Conservation (phyloP, 2,113 vertebrate genomes). For the Oryctolagus cuniculus region DNA sequence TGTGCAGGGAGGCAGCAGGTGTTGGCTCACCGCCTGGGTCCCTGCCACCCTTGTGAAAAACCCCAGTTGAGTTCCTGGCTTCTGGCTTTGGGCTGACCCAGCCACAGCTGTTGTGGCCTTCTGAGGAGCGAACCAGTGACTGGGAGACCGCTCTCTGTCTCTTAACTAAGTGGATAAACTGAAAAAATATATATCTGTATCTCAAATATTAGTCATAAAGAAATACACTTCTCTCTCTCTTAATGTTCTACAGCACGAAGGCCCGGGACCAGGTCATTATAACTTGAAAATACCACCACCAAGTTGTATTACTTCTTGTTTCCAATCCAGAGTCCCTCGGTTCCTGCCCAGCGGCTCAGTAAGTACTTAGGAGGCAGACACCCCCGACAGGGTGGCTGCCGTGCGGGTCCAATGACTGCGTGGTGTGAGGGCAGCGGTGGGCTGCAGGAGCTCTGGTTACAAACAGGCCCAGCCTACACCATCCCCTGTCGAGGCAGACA, state of each 20-base stretch:
- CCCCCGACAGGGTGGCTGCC: neutral
- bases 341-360: constrained; percentile 86
- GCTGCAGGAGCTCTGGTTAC: too few relatives aligned
- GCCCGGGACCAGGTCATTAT: constrained; percentile 90
- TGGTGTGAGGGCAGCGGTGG: accelerated
- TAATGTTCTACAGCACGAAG: constrained; percentile 86
- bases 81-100: too few relatives aligned
- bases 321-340: constrained; percentile 89
- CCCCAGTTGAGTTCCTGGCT: too few relatives aligned
- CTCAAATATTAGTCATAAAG: neutral
- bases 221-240: neutral
- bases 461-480: neutral
- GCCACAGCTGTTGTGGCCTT: too few relatives aligned
- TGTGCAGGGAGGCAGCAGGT: too few relatives aligned
- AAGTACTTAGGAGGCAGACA: constrained; percentile 78
- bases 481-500: neutral
- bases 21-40: too few relatives aligned
- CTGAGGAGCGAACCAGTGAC: too few relatives aligned
- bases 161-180: too few relatives aligned
- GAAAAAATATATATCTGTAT: neutral
- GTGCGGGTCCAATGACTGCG: neutral
- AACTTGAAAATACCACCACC: constrained; percentile 77
- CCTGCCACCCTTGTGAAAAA: too few relatives aligned
- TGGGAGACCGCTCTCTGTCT: too few relatives aligned
- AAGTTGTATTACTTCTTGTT: constrained; percentile 89